Evolutionary conservation across 2,888 invertebrate species (phyloP).

Genomic region (Junonia oenone): DNA sequence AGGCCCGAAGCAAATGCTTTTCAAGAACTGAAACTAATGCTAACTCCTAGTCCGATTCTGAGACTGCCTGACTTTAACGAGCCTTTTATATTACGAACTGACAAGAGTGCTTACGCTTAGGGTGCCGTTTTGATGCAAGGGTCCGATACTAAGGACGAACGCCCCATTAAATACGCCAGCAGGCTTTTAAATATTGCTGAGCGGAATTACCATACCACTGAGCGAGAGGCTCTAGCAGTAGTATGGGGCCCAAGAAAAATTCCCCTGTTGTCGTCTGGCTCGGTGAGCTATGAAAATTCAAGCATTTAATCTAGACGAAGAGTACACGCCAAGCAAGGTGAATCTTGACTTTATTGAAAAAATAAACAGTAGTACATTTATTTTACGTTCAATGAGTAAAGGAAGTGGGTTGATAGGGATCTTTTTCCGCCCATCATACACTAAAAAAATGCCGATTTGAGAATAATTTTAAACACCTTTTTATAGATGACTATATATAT

Average conservation of each 20-base stretch:
- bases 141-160: constrained; percentile 6
- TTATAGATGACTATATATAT: background rate
- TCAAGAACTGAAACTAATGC: constrained; percentile 8
- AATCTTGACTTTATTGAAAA: no score
- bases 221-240: constrained; percentile 40
- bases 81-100: background rate
- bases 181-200: constrained; percentile 36
- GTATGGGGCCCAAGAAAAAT: constrained; percentile 39
- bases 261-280: constrained; percentile 39
- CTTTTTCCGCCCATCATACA: background rate
- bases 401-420: no score
- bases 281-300: no score
- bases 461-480: background rate
- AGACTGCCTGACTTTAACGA: background rate
- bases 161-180: constrained; percentile 30
- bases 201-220: constrained; percentile 47
- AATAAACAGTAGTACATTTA: no score
- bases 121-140: constrained; percentile 29
- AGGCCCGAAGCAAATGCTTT: background rate
- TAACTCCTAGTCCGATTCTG: background rate
- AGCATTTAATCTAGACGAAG: no score
- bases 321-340: no score
- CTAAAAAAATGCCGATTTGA: no score
- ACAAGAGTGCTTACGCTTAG: constrained; percentile 22
- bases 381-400: no score